These are phyloP conservation scores for Thalassoma bifasciatum DNA, from an alignment of 2,113 vertebrate species.

Conservation along the genomic window DNA sequence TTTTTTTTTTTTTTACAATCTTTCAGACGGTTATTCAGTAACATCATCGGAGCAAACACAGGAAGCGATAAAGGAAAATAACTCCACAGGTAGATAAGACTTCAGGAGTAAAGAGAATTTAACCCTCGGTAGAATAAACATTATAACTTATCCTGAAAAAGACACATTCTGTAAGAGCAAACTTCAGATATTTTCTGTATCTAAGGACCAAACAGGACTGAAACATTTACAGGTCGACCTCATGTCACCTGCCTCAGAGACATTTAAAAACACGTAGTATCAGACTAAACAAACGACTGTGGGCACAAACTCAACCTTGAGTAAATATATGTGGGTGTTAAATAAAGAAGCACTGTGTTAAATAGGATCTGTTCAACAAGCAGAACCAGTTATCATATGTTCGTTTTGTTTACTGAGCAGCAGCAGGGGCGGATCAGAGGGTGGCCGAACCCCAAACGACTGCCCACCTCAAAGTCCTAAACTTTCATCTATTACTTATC, in stretches of 20 bases:
- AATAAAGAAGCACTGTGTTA: background rate
- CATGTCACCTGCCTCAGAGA: background rate
- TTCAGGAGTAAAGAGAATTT: background rate
- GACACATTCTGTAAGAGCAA: too few species aligned
- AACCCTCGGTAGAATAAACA: too few species aligned
- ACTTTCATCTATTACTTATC: too few species aligned
- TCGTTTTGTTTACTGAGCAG: background rate
- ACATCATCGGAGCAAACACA: slow-evolving; percentile 16
- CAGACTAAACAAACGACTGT: slow-evolving; percentile 17
- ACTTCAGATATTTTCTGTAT: too few species aligned
- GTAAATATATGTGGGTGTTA: slow-evolving; percentile 37
- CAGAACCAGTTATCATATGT: slow-evolving; percentile 6
- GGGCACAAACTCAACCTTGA: slow-evolving; percentile 3
- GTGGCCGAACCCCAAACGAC: too few species aligned
- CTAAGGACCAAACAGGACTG: too few species aligned
- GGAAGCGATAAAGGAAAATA: background rate
- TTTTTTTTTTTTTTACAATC: too few species aligned
- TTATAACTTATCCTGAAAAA: too few species aligned
- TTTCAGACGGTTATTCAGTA: background rate
- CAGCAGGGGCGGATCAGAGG: too few species aligned
- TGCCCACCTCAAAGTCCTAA: too few species aligned
- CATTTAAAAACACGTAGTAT: background rate
- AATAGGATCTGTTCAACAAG: slow-evolving; percentile 16
- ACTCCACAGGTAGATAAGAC: too few species aligned
- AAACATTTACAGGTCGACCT: background rate